These are phyloP conservation scores for Pogonomyrmex californicus DNA, from an alignment of 1,140 invertebrate species.

Conservation along the genomic window DNA sequence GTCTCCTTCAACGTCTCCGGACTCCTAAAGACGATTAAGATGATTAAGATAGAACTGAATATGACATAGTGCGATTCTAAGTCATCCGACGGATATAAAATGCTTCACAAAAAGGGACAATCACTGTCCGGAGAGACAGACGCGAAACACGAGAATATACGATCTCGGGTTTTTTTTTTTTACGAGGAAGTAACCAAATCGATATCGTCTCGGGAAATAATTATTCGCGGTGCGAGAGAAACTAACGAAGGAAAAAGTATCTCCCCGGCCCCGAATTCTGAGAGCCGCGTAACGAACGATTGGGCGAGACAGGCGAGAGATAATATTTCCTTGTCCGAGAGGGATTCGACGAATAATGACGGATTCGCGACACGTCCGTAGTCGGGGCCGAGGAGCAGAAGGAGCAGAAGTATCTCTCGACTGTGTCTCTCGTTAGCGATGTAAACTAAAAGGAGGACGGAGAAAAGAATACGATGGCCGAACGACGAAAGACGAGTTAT, in stretches of 20 bases:
- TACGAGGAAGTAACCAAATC: slow-evolving; percentile 21
- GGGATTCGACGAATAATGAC: slow-evolving; percentile 50
- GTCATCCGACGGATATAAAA: neutral
- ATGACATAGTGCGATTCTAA: neutral
- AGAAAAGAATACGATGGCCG: slow-evolving; percentile 42
- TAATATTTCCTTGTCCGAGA: slow-evolving; percentile 55
- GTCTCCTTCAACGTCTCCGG: neutral
- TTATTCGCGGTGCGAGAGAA: slow-evolving; percentile 34
- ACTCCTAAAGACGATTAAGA: neutral
- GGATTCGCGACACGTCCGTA: slow-evolving; percentile 59
- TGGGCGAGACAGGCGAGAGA: slow-evolving; percentile 22
- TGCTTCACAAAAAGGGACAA: neutral
- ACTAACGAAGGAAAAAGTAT: slow-evolving; percentile 57
- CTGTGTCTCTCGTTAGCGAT: slow-evolving; percentile 57
- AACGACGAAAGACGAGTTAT: neutral
- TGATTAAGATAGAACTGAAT: neutral
- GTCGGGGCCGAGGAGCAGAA: slow-evolving; percentile 18
- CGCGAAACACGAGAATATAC: neutral
- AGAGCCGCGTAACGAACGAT: slow-evolving; percentile 55
- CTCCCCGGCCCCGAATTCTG: slow-evolving; percentile 31
- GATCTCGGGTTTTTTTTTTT: neutral
- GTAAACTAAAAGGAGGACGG: slow-evolving; percentile 31
- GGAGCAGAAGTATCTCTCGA: slow-evolving; percentile 51
- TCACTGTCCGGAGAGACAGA: neutral
- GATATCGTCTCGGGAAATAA: slow-evolving; percentile 49